phyloP scores from a whole-genome alignment of 2,113 vertebrate species.

The Cardinalis cardinalis region DNA sequence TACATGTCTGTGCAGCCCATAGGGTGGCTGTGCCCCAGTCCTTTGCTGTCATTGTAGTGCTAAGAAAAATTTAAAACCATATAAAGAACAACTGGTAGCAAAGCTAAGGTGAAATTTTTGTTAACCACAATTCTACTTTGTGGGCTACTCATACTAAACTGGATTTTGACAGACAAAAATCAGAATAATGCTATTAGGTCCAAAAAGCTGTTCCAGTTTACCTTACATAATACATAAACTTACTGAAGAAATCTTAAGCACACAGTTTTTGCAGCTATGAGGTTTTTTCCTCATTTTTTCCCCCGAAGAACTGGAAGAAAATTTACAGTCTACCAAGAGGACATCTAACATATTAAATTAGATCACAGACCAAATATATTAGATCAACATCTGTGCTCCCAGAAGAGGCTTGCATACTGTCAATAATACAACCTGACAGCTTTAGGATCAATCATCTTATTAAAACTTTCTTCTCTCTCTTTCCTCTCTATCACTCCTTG shows the following conservation, averaged over 20 bases:
- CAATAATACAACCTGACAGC: constrained; percentile 36
- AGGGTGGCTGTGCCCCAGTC: not conserved
- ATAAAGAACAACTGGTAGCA: not conserved
- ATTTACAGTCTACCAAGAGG: constrained; percentile 6
- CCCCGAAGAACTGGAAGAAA: not conserved
- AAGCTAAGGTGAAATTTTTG: not conserved
- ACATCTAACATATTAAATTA: constrained; percentile 43
- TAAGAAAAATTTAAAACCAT: not conserved
- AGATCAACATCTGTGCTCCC: constrained; percentile 41
- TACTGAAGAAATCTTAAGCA: not conserved
- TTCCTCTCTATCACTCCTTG: not conserved
- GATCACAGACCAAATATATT: constrained; percentile 23
- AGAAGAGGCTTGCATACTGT: constrained; percentile 37
- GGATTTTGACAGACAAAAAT: not conserved
- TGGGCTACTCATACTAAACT: not conserved
- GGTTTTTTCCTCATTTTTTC: not conserved
- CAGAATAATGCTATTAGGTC: not conserved
- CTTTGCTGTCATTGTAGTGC: not conserved
- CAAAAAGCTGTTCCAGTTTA: not conserved
- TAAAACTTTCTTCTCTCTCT: constrained; percentile 22
- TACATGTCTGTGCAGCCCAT: not conserved
- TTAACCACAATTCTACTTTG: not conserved
- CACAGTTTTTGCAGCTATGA: not conserved
- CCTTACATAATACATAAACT: not conserved
- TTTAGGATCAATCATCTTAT: constrained; percentile 54